Conservation (phyloP, 2,888 invertebrate genomes). For the Acleris laterana region DNA sequence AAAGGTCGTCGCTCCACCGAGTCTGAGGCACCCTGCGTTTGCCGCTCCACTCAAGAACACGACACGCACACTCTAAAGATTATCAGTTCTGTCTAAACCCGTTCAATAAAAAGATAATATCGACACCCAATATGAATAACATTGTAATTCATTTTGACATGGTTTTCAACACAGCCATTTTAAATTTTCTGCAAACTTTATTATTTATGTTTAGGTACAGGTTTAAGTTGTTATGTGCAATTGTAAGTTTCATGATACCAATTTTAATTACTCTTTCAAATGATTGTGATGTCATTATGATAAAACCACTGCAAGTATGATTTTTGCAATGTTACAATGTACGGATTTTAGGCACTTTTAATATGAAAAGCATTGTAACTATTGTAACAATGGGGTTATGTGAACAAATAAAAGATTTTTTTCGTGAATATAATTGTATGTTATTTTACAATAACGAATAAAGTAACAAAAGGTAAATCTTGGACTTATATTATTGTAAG, state of each 20-base stretch:
- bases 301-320: not conserved
- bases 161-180: not conserved
- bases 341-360: not conserved
- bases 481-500: too few relatives aligned
- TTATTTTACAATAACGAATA: not conserved
- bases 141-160: not conserved
- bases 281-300: not conserved
- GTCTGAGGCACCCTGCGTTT: too few relatives aligned
- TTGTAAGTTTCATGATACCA: too few relatives aligned
- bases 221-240: not conserved
- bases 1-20: too few relatives aligned
- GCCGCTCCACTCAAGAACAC: too few relatives aligned
- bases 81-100: not conserved
- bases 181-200: not conserved
- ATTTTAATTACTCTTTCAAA: not conserved
- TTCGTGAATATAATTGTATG: not conserved
- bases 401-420: not conserved
- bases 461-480: not conserved
- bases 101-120: not conserved
- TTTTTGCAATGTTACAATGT: not conserved
- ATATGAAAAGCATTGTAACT: not conserved
- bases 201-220: not conserved
- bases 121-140: conserved; percentile 1
- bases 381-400: not conserved
- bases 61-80: not conserved